Evolutionary conservation across 1,140 invertebrate genomes (phyloP).

Genomic region (Solenopsis invicta): DNA sequence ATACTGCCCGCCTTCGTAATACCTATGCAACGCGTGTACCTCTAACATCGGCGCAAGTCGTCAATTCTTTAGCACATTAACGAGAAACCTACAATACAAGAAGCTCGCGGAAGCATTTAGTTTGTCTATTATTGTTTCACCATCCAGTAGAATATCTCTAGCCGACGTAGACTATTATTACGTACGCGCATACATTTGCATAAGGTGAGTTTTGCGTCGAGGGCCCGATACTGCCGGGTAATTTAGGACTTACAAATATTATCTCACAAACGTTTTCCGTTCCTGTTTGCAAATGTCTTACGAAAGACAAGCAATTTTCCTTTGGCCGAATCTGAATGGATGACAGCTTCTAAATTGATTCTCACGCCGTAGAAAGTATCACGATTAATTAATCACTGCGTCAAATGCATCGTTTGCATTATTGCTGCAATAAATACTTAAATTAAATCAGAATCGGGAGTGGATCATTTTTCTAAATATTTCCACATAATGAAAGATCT

Average conservation of each 20-base stretch:
- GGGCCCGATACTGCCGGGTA: neutral
- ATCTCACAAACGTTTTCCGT: neutral
- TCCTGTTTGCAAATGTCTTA: neutral
- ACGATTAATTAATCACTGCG: slow-evolving; percentile 35
- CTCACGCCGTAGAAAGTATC: slow-evolving; percentile 27
- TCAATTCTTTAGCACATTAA: slow-evolving; percentile 34
- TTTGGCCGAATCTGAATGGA: neutral
- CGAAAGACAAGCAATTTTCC: slow-evolving; percentile 4
- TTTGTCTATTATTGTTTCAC: slow-evolving; percentile 36
- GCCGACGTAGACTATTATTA: slow-evolving; percentile 4
- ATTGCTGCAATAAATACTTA: neutral
- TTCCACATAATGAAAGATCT: slow-evolving; percentile 17
- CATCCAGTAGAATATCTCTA: neutral
- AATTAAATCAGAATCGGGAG: neutral
- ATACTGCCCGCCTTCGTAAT: slow-evolving; percentile 46
- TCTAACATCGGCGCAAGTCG: slow-evolving; percentile 26
- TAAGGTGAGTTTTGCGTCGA: neutral
- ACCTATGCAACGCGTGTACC: neutral
- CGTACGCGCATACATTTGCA: slow-evolving; percentile 13
- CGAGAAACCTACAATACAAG: neutral
- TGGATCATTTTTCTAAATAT: slow-evolving; percentile 5
- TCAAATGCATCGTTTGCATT: neutral
- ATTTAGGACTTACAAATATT: slow-evolving; percentile 33
- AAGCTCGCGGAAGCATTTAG: slow-evolving; percentile 22
- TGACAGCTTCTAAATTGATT: slow-evolving; percentile 39